Conservation (phyloP, 2,113 vertebrate species). For the Microcebus tavaratra region DNA sequence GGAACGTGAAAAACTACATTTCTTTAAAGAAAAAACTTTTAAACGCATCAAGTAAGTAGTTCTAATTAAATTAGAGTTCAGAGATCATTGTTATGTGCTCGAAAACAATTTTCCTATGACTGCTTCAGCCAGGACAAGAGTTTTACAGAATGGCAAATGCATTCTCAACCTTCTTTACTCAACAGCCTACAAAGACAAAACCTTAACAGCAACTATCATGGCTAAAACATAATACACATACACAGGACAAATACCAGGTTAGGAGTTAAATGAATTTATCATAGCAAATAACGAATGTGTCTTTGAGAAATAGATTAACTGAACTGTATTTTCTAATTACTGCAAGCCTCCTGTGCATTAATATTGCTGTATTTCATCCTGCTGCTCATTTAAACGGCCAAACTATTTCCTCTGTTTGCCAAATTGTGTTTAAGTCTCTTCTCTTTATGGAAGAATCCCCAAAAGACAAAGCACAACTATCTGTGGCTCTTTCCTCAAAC, state of each 20-base stretch:
- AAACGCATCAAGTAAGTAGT: background rate
- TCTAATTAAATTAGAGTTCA: background rate
- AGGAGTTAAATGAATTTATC: slow-evolving; percentile 58
- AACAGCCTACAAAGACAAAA: background rate
- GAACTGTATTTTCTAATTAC: slow-evolving; percentile 63
- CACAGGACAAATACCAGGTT: slow-evolving; percentile 34
- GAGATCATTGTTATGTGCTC: background rate
- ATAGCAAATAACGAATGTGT: slow-evolving; percentile 50
- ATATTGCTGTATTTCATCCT: slow-evolving; percentile 62
- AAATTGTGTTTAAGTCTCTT: slow-evolving; percentile 49
- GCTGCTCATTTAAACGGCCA: slow-evolving; percentile 50
- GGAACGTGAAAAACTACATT: background rate
- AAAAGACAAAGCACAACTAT: background rate
- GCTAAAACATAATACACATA: background rate
- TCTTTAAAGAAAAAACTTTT: background rate
- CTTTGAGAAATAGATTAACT: slow-evolving; percentile 61
- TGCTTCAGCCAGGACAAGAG: background rate
- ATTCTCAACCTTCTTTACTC: background rate
- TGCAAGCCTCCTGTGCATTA: slow-evolving; percentile 50
- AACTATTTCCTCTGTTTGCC: slow-evolving; percentile 52
- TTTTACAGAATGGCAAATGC: background rate
- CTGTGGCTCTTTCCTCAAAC: background rate
- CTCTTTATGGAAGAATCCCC: slow-evolving; percentile 60
- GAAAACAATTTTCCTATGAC: background rate
- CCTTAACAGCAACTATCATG: slow-evolving; percentile 8